Conservation (phyloP, 2,888 invertebrate genomes). For the Platycnemis pennipes region DNA sequence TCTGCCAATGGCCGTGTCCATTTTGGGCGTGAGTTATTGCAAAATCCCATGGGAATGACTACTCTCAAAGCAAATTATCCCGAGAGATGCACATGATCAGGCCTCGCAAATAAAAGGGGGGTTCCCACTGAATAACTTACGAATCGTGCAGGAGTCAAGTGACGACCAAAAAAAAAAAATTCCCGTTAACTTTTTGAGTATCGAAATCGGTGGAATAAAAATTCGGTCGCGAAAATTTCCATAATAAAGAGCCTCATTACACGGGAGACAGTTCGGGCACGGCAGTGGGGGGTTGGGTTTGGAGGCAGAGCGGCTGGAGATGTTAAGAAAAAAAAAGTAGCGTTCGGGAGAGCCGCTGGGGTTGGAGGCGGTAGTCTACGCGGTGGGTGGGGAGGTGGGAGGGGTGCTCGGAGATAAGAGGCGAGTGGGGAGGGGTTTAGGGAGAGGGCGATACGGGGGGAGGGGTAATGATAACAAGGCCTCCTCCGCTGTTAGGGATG, state of each 20-base stretch:
- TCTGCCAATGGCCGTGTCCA: too few relatives aligned
- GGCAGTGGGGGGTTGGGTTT: neutral
- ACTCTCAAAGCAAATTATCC: neutral
- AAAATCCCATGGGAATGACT: neutral
- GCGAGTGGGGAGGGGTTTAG: neutral
- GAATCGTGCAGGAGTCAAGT: neutral
- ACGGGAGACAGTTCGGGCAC: neutral
- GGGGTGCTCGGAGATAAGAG: neutral
- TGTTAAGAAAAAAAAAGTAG: neutral
- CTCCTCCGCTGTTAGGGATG: slow-evolving; percentile 34
- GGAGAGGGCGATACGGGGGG: neutral
- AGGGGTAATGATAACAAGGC: slow-evolving; percentile 50
- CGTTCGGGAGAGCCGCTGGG: neutral
- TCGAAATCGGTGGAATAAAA: neutral
- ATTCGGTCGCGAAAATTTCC: slow-evolving; percentile 5
- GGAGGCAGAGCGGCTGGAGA: neutral
- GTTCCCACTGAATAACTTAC: neutral
- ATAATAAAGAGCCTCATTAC: slow-evolving; percentile 9
- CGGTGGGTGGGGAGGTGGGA: neutral
- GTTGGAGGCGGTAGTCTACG: neutral
- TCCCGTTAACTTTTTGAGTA: neutral
- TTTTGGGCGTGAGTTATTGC: neutral
- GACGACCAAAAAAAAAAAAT: neutral
- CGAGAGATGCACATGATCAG: neutral
- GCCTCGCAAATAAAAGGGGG: neutral